Conservation (phyloP, 2,113 vertebrate genomes). For the Nannobrachium achirus region DNA sequence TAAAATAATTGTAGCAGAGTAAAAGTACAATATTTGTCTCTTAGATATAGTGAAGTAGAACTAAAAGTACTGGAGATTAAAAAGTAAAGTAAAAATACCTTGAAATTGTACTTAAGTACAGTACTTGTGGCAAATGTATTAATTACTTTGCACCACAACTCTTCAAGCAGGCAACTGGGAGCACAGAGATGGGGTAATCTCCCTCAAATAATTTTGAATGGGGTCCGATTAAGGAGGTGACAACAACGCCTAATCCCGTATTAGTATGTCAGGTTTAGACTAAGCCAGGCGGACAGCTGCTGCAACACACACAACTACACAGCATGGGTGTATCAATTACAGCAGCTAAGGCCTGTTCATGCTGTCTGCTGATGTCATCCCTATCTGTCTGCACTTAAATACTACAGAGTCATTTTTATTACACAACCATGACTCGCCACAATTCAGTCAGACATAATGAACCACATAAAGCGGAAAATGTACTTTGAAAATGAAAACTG, state of each 20-base stretch:
- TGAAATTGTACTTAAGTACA: no score
- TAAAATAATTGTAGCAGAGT: no score
- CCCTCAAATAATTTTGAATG: conserved; percentile 36
- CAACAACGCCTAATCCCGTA: conserved; percentile 54
- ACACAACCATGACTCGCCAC: conserved; percentile 21
- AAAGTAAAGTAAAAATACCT: no score
- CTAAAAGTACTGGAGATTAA: no score
- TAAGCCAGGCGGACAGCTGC: conserved; percentile 27
- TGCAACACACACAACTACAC: conserved; percentile 16
- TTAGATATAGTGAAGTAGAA: no score
- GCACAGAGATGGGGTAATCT: conserved; percentile 6
- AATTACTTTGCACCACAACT: neutral
- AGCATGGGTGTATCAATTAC: conserved; percentile 45
- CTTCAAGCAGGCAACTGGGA: neutral
- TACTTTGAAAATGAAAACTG: neutral
- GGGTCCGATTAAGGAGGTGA: conserved; percentile 37
- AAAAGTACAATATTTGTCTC: no score
- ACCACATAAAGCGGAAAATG: conserved; percentile 6
- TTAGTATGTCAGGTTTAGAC: conserved; percentile 43
- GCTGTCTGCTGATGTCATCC: neutral
- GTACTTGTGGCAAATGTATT: neutral
- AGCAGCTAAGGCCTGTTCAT: conserved; percentile 37
- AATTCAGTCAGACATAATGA: conserved; percentile 1
- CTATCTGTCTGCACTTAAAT: conserved; percentile 18
- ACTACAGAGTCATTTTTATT: conserved; percentile 8